Evolutionary conservation across 2,888 invertebrate genomes (phyloP).

Genomic region (Archaeoteleia sp.): DNA sequence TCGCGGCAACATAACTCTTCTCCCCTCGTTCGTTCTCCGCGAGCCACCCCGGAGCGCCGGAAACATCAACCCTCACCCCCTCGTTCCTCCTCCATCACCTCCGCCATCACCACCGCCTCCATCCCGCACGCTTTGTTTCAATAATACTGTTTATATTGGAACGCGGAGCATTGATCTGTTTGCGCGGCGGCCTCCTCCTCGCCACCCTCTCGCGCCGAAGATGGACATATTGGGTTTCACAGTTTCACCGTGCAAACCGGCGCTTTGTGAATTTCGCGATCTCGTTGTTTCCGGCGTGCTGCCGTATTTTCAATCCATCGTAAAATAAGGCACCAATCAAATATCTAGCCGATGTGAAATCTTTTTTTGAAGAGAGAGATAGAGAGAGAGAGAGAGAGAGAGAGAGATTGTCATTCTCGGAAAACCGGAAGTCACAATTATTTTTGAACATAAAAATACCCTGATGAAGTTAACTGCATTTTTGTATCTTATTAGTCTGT

Average conservation of each 20-base stretch:
- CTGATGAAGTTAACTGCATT: no score
- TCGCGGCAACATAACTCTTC: constrained; percentile 75
- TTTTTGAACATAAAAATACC: no score
- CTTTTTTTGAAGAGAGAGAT: no score
- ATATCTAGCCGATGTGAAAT: no score
- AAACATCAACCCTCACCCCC: constrained; percentile 71
- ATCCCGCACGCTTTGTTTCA: constrained; percentile 73
- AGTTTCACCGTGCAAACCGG: constrained; percentile 55
- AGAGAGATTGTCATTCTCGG: no score
- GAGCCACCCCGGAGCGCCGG: constrained; percentile 64
- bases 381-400: no score
- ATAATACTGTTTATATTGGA: constrained; percentile 75
- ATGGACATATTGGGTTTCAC: constrained; percentile 71
- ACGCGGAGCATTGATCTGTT: constrained; percentile 75
- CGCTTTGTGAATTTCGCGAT: constrained; percentile 46
- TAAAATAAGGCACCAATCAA: background rate
- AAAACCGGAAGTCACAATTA: no score
- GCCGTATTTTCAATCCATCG: constrained; percentile 24
- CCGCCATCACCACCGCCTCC: constrained; percentile 62
- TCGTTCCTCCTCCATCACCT: constrained; percentile 53
- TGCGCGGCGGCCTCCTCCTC: constrained; percentile 66
- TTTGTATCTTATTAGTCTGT: no score
- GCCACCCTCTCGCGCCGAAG: constrained; percentile 66
- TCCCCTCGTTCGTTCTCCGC: constrained; percentile 71
- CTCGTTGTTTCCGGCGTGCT: constrained; percentile 17